Percentiles rank a stretch among this genome's conserved stretches.
phyloP scores from a whole-genome alignment of 2,113 vertebrate genomes.

The Lichenostomus cassidix region DNA sequence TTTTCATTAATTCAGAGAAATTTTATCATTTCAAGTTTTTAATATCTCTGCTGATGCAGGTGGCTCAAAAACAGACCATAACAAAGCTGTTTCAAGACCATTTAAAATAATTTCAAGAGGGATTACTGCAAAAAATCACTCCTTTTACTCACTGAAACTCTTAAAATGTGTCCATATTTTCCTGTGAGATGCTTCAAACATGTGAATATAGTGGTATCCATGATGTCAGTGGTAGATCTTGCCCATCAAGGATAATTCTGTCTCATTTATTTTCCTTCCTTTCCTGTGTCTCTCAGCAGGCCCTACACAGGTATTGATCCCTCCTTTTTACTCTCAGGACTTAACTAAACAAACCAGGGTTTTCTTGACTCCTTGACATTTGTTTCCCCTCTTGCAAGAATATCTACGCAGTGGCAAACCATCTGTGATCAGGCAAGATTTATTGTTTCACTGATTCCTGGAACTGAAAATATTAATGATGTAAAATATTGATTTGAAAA shows the following conservation, averaged over 20 bases:
- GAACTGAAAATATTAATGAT: slow-evolving; percentile 57
- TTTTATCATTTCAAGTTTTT: background rate
- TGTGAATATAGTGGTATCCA: background rate
- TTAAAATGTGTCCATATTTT: background rate
- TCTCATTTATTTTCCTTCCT: background rate
- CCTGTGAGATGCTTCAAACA: background rate
- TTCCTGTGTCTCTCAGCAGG: background rate
- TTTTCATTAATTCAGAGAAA: background rate
- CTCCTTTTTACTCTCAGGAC: background rate
- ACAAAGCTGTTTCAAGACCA: background rate
- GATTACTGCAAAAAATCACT: background rate
- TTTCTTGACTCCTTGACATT: background rate
- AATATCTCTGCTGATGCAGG: background rate
- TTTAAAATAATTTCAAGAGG: background rate
- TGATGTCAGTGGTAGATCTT: background rate
- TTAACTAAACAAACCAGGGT: background rate
- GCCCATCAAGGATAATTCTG: background rate
- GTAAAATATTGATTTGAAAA: slow-evolving; percentile 62
- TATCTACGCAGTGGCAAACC: background rate
- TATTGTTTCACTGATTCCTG: slow-evolving; percentile 46
- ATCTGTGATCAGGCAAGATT: background rate
- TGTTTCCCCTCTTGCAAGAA: background rate
- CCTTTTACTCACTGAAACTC: background rate
- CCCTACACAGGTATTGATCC: background rate
- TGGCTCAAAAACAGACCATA: background rate